Conservation (phyloP, 2,797 vertebrate species). For the Anabacerthia variegaticeps region DNA sequence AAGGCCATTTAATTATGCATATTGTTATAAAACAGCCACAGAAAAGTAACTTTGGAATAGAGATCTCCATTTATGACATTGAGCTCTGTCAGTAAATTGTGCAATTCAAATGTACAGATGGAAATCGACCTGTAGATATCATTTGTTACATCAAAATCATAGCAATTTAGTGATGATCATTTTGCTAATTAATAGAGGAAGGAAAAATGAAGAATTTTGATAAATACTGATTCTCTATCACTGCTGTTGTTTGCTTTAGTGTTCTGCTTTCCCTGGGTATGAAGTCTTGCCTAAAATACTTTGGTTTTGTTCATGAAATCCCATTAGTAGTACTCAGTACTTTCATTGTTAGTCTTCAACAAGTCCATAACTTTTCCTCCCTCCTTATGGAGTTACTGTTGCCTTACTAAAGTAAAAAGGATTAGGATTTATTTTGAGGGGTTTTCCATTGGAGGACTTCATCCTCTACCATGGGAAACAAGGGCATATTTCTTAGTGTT, state of each 20-base stretch:
- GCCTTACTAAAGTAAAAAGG: background rate
- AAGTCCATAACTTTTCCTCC: background rate
- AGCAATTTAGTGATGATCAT: background rate
- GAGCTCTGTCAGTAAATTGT: background rate
- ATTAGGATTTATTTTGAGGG: background rate
- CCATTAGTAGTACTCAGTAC: background rate
- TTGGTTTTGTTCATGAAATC: background rate
- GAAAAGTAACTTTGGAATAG: background rate
- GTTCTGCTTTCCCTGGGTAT: background rate
- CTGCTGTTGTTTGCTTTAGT: background rate
- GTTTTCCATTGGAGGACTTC: background rate
- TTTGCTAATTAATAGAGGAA: background rate
- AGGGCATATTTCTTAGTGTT: background rate
- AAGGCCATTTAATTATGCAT: background rate
- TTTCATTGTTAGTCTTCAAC: background rate
- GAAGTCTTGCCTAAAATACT: background rate
- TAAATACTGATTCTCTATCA: background rate
- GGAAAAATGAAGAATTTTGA: background rate
- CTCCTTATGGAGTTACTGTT: background rate
- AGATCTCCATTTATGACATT: background rate
- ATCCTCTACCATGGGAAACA: background rate
- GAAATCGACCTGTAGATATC: background rate
- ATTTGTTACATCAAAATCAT: background rate
- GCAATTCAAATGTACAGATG: background rate
- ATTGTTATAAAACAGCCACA: background rate